phyloP scores from a whole-genome alignment of 1,140 invertebrate genomes.

The Aradophagus sp. region DNA sequence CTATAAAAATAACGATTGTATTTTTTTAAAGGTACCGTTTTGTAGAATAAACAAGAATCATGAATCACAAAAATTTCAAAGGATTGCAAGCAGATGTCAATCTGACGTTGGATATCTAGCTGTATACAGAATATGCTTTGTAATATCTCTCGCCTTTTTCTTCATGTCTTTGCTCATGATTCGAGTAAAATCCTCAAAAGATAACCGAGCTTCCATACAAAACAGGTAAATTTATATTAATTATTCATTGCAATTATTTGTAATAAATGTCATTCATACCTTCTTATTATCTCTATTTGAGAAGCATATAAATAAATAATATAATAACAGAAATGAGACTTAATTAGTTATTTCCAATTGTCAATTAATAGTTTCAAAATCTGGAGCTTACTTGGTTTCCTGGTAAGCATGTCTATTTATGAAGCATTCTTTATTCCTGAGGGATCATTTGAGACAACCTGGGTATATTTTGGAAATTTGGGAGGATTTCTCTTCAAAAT shows the following conservation, averaged over 20 bases:
- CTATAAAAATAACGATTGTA: too few relatives aligned
- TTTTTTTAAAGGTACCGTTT: conserved; percentile 85
- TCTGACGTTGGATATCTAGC: conserved; percentile 91
- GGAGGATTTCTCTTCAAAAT: conserved; percentile 97
- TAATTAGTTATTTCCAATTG: too few relatives aligned
- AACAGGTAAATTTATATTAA: conserved; percentile 85
- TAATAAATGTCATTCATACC: too few relatives aligned
- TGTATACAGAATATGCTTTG: conserved; percentile 95
- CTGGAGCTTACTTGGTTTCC: conserved; percentile 97
- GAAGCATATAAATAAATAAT: too few relatives aligned
- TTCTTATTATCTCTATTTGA: too few relatives aligned
- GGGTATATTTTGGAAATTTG: conserved; percentile 99
- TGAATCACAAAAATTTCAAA: too few relatives aligned
- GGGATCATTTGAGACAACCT: conserved; percentile 87
- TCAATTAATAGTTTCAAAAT: conserved; percentile 85
- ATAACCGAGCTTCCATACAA: conserved; percentile 94
- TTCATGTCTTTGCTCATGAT: conserved; percentile 96
- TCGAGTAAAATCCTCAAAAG: conserved; percentile 92
- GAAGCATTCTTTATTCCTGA: conserved; percentile 98
- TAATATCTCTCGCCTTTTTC: conserved; percentile 93
- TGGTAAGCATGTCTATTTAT: conserved; percentile 94
- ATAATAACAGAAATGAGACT: too few relatives aligned
- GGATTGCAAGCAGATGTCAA: conserved; percentile 85
- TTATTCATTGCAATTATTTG: too few relatives aligned
- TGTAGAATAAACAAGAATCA: conserved; percentile 81